These are phyloP conservation scores for Malthinus flaveolus DNA, from an alignment of 2,888 invertebrate genomes.

Conservation along the genomic window DNA sequence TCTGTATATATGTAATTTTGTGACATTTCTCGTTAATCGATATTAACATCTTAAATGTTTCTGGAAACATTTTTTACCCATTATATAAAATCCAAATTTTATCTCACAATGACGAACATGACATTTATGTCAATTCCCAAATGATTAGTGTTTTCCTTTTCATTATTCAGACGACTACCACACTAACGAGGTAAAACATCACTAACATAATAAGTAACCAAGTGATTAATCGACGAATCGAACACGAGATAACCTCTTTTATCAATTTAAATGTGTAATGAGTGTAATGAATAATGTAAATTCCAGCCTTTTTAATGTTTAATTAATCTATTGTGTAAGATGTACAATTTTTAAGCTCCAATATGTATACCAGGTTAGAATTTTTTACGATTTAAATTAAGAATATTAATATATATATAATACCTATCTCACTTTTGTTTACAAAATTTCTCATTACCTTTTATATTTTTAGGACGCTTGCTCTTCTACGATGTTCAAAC, in stretches of 20 bases:
- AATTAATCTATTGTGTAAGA: not conserved
- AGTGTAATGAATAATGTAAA: not conserved
- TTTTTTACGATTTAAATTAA: not conserved
- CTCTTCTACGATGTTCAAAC: too few relatives aligned
- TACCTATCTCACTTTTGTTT: too few relatives aligned
- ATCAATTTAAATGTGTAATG: too few relatives aligned
- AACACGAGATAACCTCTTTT: not conserved
- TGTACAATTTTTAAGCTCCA: not conserved
- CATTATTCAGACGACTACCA: constrained; percentile 3
- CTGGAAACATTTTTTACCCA: constrained; percentile 51
- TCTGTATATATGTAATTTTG: constrained; percentile 59
- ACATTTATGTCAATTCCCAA: constrained; percentile 27
- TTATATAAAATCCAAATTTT: constrained; percentile 39
- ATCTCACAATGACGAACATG: constrained; percentile 37
- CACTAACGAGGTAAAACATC: not conserved
- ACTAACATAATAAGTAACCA: not conserved
- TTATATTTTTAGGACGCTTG: too few relatives aligned
- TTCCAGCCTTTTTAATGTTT: not conserved
- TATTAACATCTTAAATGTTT: constrained; percentile 35
- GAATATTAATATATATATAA: not conserved
- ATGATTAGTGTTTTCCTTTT: constrained; percentile 20
- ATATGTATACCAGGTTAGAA: constrained; percentile 3
- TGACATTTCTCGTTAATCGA: constrained; percentile 55
- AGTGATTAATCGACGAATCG: too few relatives aligned
- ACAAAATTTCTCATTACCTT: too few relatives aligned